Percentiles rank a stretch among this genome's conserved stretches.
Conservation (phyloP, 1,140 invertebrate genomes). For the Rhopalosiphum maidis region DNA sequence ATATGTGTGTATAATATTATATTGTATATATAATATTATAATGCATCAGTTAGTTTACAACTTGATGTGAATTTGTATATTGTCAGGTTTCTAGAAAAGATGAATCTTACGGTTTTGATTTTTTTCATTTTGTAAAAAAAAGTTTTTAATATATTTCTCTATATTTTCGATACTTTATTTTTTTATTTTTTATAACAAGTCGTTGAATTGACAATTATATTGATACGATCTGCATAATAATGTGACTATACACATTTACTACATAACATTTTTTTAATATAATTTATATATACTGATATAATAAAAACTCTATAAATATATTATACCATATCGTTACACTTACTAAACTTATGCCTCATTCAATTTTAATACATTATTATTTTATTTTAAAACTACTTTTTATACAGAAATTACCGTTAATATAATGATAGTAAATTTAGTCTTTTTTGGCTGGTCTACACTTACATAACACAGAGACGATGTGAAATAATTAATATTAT, state of each 20-base stretch:
- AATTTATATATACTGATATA: background rate
- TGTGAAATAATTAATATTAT: background rate
- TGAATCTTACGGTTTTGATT: background rate
- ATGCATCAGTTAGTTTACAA: background rate
- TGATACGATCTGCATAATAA: background rate
- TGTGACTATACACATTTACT: background rate
- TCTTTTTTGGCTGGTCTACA: background rate
- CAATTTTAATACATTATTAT: background rate
- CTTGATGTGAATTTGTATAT: background rate
- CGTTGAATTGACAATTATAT: background rate
- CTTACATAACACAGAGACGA: background rate
- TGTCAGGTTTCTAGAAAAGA: background rate
- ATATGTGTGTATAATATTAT: background rate
- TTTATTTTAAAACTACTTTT: background rate
- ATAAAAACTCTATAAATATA: background rate
- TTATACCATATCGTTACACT: background rate
- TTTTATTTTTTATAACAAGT: background rate
- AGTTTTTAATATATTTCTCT: background rate
- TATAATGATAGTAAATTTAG: background rate
- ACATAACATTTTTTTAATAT: background rate
- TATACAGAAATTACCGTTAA: background rate
- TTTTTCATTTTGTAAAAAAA: background rate
- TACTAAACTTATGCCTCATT: background rate
- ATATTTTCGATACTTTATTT: background rate
- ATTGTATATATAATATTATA: background rate